phyloP scores from a whole-genome alignment of 35 echinoderm and acorn worm genomes.

The Apostichopus parvimensis region DNA sequence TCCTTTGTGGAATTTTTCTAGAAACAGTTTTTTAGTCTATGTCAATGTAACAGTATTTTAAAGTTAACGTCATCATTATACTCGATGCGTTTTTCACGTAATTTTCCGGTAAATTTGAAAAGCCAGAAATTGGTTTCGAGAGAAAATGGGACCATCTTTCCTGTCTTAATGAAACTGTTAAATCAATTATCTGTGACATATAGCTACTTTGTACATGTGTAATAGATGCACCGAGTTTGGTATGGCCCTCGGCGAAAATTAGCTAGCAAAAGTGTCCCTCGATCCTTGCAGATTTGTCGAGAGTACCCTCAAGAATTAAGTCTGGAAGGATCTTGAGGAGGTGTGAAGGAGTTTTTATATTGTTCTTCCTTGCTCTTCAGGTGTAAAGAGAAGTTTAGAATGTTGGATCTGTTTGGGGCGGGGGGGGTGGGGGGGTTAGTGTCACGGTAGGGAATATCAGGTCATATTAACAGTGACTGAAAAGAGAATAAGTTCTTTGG shows the following conservation, averaged over 20 bases:
- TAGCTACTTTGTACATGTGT: too few species aligned
- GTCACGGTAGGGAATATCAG: background rate
- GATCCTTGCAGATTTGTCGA: background rate
- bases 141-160: too few species aligned
- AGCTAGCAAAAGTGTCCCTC: background rate
- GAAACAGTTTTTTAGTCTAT: too few species aligned
- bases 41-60: too few species aligned
- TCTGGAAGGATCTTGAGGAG: too few species aligned
- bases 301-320: background rate
- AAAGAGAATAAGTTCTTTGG: background rate
- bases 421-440: background rate
- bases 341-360: background rate
- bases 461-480: background rate
- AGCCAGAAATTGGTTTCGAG: too few species aligned
- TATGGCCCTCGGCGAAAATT: background rate
- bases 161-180: too few species aligned
- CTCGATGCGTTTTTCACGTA: too few species aligned
- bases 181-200: too few species aligned
- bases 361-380: background rate
- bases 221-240: background rate
- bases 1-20: too few species aligned
- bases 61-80: too few species aligned
- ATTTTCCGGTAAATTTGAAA: too few species aligned
- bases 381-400: background rate
- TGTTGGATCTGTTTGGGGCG: background rate